phyloP scores from a whole-genome alignment of 2,797 vertebrate species.

The Paedocypris micromegethes region DNA sequence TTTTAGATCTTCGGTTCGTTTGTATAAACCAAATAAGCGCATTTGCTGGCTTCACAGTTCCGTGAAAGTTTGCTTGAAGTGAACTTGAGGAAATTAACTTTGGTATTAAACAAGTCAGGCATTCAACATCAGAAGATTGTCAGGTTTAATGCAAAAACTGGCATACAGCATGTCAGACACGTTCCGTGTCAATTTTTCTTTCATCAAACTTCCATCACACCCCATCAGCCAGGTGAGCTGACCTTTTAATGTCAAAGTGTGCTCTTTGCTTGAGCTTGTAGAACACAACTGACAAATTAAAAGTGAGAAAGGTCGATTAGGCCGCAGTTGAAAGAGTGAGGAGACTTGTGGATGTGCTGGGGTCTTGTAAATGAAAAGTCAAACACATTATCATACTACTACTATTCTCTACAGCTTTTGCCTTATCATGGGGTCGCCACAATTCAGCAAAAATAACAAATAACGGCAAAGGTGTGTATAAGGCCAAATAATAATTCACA shows the following conservation, averaged over 20 bases:
- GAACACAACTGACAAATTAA: conserved; percentile 51
- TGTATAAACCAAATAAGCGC: too few species aligned
- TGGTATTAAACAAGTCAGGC: too few species aligned
- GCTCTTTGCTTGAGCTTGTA: conserved; percentile 56
- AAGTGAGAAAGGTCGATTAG: conserved; percentile 42
- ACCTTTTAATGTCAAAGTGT: conserved; percentile 69
- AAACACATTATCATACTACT: neutral
- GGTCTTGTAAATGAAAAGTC: conserved; percentile 7
- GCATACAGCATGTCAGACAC: conserved; percentile 44
- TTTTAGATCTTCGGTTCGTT: too few species aligned
- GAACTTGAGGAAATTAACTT: too few species aligned
- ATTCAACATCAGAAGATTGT: neutral
- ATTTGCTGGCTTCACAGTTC: too few species aligned
- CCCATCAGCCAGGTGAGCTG: conserved; percentile 53
- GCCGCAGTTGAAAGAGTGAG: conserved; percentile 16
- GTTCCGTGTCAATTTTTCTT: conserved; percentile 33
- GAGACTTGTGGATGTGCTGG: neutral
- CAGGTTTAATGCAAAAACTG: conserved; percentile 17
- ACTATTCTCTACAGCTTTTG: too few species aligned
- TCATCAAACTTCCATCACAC: conserved; percentile 57
- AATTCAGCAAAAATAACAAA: neutral
- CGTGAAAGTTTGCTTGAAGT: conserved; percentile 17
- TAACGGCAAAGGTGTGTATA: conserved; percentile 1
- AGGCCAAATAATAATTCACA: too few species aligned
- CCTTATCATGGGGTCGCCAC: too few species aligned